Evolutionary conservation across 2,888 invertebrate species (phyloP).

Genomic region (Drosophila percnosoma): DNA sequence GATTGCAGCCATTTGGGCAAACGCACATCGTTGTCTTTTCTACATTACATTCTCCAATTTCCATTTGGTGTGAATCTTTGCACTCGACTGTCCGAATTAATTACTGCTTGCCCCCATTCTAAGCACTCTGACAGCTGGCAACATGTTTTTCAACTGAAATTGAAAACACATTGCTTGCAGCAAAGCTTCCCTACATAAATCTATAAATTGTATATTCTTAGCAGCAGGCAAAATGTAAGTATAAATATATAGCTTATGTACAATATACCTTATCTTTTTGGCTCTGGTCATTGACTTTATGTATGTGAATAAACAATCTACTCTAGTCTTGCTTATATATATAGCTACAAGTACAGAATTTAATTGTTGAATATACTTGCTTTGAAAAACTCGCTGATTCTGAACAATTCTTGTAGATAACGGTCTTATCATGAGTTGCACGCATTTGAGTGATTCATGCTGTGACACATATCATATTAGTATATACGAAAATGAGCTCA

Average conservation of each 20-base stretch:
- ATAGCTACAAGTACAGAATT: too few species aligned
- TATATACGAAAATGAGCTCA: neutral
- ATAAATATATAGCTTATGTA: neutral
- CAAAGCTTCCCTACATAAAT: neutral
- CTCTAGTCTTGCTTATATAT: too few species aligned
- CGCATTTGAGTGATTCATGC: too few species aligned
- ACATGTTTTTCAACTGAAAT: slow-evolving; percentile 55
- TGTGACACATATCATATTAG: neutral
- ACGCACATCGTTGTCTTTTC: slow-evolving; percentile 11
- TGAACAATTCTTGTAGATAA: too few species aligned
- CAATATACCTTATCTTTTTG: neutral
- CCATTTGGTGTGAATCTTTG: slow-evolving; percentile 71
- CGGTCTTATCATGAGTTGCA: too few species aligned
- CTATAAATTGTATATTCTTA: neutral
- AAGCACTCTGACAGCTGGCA: slow-evolving; percentile 6
- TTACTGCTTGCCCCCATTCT: slow-evolving; percentile 39
- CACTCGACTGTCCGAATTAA: slow-evolving; percentile 64
- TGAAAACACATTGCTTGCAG: slow-evolving; percentile 18
- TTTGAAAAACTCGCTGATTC: too few species aligned
- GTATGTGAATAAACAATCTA: too few species aligned
- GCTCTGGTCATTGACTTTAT: too few species aligned
- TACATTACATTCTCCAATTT: neutral
- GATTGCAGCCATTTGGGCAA: slow-evolving; percentile 75
- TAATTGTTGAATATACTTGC: too few species aligned
- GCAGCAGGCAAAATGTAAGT: neutral